Percentiles rank a stretch among this genome's conserved stretches.
Conservation (phyloP, 2,797 vertebrate genomes). For the Chiroxiphia lanceolata region DNA sequence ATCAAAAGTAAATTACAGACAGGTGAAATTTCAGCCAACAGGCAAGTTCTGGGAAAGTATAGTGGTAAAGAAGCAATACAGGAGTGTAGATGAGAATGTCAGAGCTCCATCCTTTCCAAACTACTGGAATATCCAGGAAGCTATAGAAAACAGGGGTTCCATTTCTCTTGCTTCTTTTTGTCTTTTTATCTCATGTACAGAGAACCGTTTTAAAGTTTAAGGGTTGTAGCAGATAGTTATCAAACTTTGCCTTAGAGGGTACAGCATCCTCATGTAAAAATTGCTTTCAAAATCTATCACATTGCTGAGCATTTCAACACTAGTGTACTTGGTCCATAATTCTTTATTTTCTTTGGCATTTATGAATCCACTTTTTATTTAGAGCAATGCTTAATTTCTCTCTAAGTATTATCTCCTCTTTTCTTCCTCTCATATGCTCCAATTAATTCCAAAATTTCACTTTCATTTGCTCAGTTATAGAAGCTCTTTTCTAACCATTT, state of each 20-base stretch:
- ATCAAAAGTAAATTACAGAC: background rate
- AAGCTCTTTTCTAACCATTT: background rate
- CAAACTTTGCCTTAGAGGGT: background rate
- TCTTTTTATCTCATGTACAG: background rate
- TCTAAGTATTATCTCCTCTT: background rate
- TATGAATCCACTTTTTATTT: background rate
- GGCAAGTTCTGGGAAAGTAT: background rate
- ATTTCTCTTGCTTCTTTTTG: background rate
- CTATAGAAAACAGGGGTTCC: accelerated
- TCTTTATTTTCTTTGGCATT: background rate
- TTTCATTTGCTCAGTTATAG: background rate
- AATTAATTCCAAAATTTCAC: background rate
- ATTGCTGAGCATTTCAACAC: background rate
- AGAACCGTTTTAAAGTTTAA: background rate
- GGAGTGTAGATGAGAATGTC: background rate
- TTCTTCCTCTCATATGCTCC: background rate
- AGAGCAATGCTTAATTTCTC: background rate
- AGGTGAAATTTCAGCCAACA: background rate
- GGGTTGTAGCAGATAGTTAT: background rate
- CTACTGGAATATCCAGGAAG: background rate
- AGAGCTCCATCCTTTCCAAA: background rate
- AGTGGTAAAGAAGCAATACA: background rate
- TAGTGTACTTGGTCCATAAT: background rate
- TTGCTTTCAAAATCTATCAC: background rate
- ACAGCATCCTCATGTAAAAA: background rate